Percentiles rank a stretch among this genome's conserved stretches.
These are phyloP conservation scores for Thyatira batis DNA, from an alignment of 2,888 invertebrate genomes.

Conservation along the genomic window DNA sequence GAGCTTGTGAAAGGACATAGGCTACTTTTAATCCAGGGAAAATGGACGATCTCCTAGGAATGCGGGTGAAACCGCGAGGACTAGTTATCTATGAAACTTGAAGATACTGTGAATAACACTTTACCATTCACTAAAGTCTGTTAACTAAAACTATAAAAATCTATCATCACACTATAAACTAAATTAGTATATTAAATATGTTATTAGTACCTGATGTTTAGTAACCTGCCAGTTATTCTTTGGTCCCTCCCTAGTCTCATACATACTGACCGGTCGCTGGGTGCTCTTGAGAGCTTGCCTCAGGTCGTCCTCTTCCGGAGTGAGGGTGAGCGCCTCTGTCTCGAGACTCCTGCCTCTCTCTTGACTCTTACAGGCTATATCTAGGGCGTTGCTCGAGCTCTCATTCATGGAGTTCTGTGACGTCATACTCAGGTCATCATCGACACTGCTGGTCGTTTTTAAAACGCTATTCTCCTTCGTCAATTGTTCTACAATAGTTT, in stretches of 20 bases:
- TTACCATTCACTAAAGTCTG: constrained; percentile 10
- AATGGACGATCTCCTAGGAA: too few species aligned
- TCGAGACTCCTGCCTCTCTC: constrained; percentile 73
- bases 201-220: constrained; percentile 82
- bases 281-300: constrained; percentile 63
- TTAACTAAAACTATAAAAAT: constrained; percentile 16
- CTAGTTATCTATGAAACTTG: too few species aligned
- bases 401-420: constrained; percentile 69
- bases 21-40: too few species aligned
- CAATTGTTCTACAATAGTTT: constrained; percentile 87
- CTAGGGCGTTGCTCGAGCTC: constrained; percentile 46
- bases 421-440: constrained; percentile 68
- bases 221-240: constrained; percentile 83
- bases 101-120: constrained; percentile 11
- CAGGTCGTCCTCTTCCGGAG: constrained; percentile 73
- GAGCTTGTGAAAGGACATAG: too few species aligned
- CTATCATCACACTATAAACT: constrained; percentile 11
- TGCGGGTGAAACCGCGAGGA: too few species aligned
- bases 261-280: constrained; percentile 94
- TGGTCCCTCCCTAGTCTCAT: constrained; percentile 89
- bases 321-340: constrained; percentile 60
- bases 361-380: constrained; percentile 40
- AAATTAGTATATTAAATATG: constrained; percentile 63
- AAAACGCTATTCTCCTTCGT: constrained; percentile 91
- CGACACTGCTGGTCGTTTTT: constrained; percentile 79